Evolutionary conservation across 2,113 vertebrate genomes (phyloP).

Genomic region (Aepyceros melampus): DNA sequence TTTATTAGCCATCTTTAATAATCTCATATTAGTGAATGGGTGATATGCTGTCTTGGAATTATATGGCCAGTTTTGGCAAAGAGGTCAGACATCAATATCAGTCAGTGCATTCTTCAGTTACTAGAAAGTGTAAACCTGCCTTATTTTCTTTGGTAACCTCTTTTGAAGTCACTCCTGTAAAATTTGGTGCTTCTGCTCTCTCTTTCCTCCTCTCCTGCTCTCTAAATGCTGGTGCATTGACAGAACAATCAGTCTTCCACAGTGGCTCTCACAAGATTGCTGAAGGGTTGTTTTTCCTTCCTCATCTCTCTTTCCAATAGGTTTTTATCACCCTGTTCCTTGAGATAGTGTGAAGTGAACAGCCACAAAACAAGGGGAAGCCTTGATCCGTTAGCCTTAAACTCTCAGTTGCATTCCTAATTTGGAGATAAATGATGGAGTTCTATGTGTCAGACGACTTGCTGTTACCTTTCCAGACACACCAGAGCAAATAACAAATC

Average conservation of each 20-base stretch:
- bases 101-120: background rate
- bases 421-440: background rate
- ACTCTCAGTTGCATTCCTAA: background rate
- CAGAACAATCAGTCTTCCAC: background rate
- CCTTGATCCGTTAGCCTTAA: background rate
- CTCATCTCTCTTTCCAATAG: background rate
- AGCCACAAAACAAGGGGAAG: background rate
- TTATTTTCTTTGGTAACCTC: background rate
- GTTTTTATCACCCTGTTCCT: constrained; percentile 12
- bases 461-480: background rate
- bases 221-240: background rate
- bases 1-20: background rate
- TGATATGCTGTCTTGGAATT: background rate
- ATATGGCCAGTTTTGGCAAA: background rate
- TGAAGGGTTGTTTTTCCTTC: background rate
- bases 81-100: background rate
- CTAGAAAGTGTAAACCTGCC: background rate
- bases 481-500: background rate
- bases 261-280: background rate
- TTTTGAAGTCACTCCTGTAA: background rate
- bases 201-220: background rate
- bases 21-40: background rate
- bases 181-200: background rate
- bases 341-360: background rate
- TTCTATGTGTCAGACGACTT: background rate